Conservation (phyloP, 1,140 invertebrate species). For the Cydia amplana region DNA sequence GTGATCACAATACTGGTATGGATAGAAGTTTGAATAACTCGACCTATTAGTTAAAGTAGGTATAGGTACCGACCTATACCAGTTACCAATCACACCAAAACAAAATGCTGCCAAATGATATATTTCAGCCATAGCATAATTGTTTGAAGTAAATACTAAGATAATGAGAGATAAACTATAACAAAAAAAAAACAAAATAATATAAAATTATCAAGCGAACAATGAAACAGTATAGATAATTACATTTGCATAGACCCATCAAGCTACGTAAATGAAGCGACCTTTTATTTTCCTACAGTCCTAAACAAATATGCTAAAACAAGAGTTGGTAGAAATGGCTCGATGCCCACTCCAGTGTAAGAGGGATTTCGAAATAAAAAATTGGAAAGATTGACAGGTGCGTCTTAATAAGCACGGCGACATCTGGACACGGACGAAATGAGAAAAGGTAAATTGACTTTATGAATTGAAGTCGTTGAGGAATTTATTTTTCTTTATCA, state of each 20-base stretch:
- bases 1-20: background rate
- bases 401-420: conserved; percentile 75
- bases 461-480: conserved; percentile 61
- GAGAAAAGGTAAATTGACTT: conserved; percentile 76
- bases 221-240: conserved; percentile 17
- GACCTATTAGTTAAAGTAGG: too few relatives aligned
- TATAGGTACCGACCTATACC: too few relatives aligned
- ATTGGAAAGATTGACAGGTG: conserved; percentile 77
- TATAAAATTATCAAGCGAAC: background rate
- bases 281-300: conserved; percentile 56
- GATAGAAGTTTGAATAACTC: background rate
- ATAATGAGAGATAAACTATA: background rate
- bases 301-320: conserved; percentile 75
- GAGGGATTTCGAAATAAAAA: conserved; percentile 73
- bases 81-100: too few relatives aligned
- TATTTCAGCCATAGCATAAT: too few relatives aligned
- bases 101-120: too few relatives aligned
- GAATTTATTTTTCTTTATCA: conserved; percentile 31
- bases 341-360: conserved; percentile 64
- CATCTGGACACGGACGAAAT: conserved; percentile 68
- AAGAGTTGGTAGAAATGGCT: conserved; percentile 58
- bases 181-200: background rate
- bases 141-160: too few relatives aligned
- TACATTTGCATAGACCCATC: conserved; percentile 45
- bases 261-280: conserved; percentile 57